phyloP scores from a whole-genome alignment of 2,797 vertebrate species.

The Phrynocephalus guinanensis region DNA sequence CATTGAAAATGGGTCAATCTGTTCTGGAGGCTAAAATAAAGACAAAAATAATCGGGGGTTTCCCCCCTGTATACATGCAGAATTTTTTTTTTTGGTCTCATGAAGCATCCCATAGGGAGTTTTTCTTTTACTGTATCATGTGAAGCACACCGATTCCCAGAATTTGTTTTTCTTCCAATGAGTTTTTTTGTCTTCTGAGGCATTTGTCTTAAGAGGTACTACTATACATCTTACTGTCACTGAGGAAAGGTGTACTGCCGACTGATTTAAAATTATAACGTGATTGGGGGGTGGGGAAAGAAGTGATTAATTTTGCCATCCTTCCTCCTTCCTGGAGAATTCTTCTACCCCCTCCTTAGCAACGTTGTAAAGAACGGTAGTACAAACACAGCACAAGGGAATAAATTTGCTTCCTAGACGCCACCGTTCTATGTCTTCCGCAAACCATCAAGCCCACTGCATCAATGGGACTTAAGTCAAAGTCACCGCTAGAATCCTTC shows the following conservation, averaged over 20 bases:
- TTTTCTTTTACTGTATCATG: no score
- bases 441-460: neutral
- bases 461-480: constrained; percentile 1
- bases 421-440: no score
- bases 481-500: neutral
- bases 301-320: constrained; percentile 28
- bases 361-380: neutral
- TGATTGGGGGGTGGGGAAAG: constrained; percentile 7
- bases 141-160: no score
- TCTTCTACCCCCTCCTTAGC: constrained; percentile 6
- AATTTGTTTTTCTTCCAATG: no score
- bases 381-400: neutral
- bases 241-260: constrained; percentile 5
- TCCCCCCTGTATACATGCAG: no score
- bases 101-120: no score
- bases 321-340: constrained; percentile 22
- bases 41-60: no score
- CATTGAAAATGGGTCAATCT: no score
- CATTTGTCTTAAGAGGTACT: no score
- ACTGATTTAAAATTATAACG: neutral
- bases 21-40: no score
- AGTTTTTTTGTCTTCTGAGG: no score
- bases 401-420: neutral
- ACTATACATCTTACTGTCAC: neutral
- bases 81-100: no score